Percentiles rank a stretch among this genome's conserved stretches.
Conservation (phyloP, 2,113 vertebrate species). For the Eidolon helvum region DNA sequence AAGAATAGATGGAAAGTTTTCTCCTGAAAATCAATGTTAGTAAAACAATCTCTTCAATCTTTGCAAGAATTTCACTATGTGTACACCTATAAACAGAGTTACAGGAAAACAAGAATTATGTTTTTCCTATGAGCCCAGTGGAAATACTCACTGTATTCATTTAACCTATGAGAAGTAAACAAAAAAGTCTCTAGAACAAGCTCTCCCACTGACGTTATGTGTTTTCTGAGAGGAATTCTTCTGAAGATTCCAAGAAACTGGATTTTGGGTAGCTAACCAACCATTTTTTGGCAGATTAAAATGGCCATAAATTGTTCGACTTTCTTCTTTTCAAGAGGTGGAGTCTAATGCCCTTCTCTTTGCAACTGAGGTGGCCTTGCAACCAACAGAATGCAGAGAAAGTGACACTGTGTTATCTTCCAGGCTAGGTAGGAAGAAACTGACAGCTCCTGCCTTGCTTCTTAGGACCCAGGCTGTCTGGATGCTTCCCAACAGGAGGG, state of each 20-base stretch:
- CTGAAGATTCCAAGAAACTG: neutral
- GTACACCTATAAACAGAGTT: neutral
- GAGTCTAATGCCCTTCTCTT: neutral
- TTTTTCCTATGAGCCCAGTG: neutral
- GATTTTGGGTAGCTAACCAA: neutral
- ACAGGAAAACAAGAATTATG: neutral
- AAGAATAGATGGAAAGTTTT: conserved; percentile 25
- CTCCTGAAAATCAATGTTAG: neutral
- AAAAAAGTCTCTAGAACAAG: neutral
- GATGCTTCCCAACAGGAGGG: neutral
- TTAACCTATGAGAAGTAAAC: neutral
- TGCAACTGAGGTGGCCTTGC: neutral
- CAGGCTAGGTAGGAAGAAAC: neutral
- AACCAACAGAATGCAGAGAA: neutral
- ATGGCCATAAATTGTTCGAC: neutral
- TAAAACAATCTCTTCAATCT: neutral
- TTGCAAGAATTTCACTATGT: conserved; percentile 6
- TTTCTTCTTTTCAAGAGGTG: neutral
- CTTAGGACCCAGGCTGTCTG: neutral
- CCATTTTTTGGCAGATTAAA: neutral
- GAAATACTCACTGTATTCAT: neutral
- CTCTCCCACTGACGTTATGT: neutral
- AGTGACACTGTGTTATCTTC: too few relatives aligned
- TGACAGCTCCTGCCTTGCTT: neutral
- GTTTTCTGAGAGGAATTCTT: neutral